phyloP scores from a whole-genome alignment of 2,113 vertebrate species.

The Phainopepla nitens region DNA sequence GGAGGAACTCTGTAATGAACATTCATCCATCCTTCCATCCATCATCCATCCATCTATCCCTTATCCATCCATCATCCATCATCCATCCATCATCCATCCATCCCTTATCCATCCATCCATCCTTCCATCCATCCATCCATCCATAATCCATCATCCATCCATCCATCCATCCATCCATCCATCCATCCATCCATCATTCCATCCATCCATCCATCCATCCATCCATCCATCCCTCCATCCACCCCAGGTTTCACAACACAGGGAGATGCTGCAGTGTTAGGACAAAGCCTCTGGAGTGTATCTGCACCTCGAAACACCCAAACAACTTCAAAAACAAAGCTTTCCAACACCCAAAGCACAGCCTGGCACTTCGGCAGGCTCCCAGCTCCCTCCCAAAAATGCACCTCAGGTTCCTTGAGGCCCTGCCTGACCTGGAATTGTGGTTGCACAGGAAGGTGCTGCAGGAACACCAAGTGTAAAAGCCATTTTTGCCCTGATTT shows the following conservation, averaged over 20 bases:
- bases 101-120: not conserved
- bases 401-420: not conserved
- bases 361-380: not conserved
- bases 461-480: not conserved
- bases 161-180: not conserved
- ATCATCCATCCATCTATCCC: not conserved
- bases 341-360: not conserved
- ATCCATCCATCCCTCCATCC: not conserved
- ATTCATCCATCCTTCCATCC: not conserved
- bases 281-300: not conserved
- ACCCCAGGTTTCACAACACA: not conserved
- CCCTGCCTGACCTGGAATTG: not conserved
- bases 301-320: not conserved
- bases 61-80: not conserved
- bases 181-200: not conserved
- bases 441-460: not conserved
- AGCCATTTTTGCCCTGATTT: not conserved
- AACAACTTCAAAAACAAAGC: rapidly evolving
- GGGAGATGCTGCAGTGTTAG: not conserved
- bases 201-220: not conserved
- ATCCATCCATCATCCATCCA: not conserved
- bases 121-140: no score
- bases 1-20: not conserved
- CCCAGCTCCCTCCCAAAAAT: not conserved
- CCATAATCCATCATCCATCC: not conserved